These are phyloP conservation scores for Myotis pilosus DNA, from an alignment of 2,797 vertebrate species.

Conservation along the genomic window DNA sequence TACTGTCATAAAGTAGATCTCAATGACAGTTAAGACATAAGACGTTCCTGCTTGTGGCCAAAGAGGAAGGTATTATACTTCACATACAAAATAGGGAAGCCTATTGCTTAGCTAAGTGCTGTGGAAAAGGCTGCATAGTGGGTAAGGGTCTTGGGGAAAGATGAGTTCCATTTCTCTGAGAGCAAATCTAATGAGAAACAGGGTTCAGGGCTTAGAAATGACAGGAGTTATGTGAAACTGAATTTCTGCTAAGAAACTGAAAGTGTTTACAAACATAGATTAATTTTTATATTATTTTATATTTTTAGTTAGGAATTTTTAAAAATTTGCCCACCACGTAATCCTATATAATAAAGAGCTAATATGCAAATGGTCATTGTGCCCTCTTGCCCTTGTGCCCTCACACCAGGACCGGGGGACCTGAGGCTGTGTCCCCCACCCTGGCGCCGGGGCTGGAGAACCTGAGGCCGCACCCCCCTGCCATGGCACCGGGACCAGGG, in stretches of 20 bases:
- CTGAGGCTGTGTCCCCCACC: too few relatives aligned
- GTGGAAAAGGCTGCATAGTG: not conserved
- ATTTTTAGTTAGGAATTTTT: not conserved
- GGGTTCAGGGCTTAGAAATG: not conserved
- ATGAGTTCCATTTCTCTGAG: not conserved
- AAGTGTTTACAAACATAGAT: not conserved
- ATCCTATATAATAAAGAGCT: too few relatives aligned
- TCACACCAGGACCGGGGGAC: too few relatives aligned
- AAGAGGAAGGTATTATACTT: not conserved
- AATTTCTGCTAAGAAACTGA: not conserved
- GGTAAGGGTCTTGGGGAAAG: not conserved
- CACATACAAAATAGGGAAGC: not conserved
- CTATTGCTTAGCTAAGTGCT: not conserved
- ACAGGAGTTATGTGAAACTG: not conserved
- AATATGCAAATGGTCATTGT: too few relatives aligned
- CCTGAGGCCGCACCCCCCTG: too few relatives aligned
- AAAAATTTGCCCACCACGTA: not conserved
- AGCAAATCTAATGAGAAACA: constrained; percentile 26
- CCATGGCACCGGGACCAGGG: too few relatives aligned
- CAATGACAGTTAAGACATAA: not conserved
- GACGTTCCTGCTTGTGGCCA: not conserved
- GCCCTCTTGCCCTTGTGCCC: too few relatives aligned
- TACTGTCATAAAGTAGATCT: not conserved
- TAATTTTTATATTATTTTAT: not conserved
- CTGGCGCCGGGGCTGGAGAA: too few relatives aligned